Evolutionary conservation across 2,888 invertebrate species (phyloP), one percentile per base, ranked within the genome.

Genomic region (Drosophila nr. medialis): DNA sequence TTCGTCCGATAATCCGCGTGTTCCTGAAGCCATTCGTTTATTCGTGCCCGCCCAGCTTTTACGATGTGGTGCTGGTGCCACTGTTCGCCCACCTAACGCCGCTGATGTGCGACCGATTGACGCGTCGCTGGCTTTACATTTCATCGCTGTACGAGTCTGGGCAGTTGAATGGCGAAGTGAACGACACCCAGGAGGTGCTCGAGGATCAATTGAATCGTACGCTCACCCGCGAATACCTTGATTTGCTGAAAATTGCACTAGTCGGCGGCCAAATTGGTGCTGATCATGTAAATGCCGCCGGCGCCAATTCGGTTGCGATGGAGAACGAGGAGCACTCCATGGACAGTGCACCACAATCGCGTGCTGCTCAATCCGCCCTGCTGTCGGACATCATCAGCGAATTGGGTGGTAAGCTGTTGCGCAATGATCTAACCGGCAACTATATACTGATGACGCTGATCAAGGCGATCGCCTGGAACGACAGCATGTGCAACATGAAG

Each of bases 121-220:
- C 95, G 58, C 94, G 94, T 40, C 96, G 97, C 72, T 97, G 97
- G 97, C 95, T 96, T 63, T 96, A 96, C 91, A 95, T 97, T 60
- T 95, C 95, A 55, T 95, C 95, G 62, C 94, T 97, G 7, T 95
- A 96, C 86, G 96, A 96, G 91, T 95, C 96, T 3, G 96, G 96
- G 34, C 95, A 95, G 60, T 93, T 96, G 15, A 96, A 96, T 77
- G 96, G 96, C 81, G 96, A 97, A 78, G 95, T 96, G 60, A 89
- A 95, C 62, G 87, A 87, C 42, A 87, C 87, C 1, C 96, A 97
- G 91, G 97, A 97, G 92, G 96, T 97, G 2, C 93, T 97, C 2
- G 97, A 97, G 89, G 97, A 97, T 88, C 96, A 97, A 94, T 93
- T 98, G 56, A 97, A 97, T 72, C 94, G 98, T 67, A 96, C 96